phyloP scores from a whole-genome alignment of 1,140 invertebrate genomes.

The Listronotus oregonensis region DNA sequence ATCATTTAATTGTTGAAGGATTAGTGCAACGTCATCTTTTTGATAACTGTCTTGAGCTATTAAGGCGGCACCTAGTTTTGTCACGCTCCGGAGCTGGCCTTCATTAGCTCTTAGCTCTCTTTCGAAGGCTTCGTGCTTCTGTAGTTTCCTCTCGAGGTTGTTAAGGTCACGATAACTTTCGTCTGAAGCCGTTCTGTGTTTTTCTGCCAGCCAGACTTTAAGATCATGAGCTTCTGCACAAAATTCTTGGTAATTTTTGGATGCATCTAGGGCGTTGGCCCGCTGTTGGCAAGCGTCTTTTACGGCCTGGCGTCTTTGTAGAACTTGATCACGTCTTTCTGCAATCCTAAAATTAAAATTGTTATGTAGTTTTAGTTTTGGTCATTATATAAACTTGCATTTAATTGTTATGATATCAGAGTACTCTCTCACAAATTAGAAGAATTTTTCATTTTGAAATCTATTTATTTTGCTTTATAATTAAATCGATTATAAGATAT shows the following conservation, averaged over 20 bases:
- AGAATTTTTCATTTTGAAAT: too few relatives aligned
- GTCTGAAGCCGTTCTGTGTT: constrained; percentile 87
- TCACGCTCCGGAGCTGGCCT: constrained; percentile 82
- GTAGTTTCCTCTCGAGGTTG: constrained; percentile 90
- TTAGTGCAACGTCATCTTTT: constrained; percentile 68
- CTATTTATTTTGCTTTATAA: too few relatives aligned
- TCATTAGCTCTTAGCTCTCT: constrained; percentile 91
- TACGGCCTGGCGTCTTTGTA: constrained; percentile 73
- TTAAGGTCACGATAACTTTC: constrained; percentile 91
- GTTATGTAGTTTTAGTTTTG: constrained; percentile 8
- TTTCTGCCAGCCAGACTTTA: constrained; percentile 88
- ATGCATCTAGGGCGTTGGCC: constrained; percentile 74
- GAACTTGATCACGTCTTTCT: constrained; percentile 75
- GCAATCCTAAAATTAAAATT: constrained; percentile 65
- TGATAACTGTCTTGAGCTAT: constrained; percentile 74
- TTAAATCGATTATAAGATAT: too few relatives aligned
- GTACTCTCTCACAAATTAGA: too few relatives aligned
- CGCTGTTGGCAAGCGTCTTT: constrained; percentile 75
- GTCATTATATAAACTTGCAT: neutral
- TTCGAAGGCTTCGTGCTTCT: constrained; percentile 98
- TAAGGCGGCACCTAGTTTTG: constrained; percentile 75
- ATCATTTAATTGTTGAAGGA: constrained; percentile 70
- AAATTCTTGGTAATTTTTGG: constrained; percentile 84
- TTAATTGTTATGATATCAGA: constrained; percentile 12
- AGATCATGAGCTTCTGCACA: constrained; percentile 88